A percentile compares a stretch with the other conserved stretches of the same genome.
Conservation (phyloP, 2,113 vertebrate genomes). For the Tragelaphus scriptus region DNA sequence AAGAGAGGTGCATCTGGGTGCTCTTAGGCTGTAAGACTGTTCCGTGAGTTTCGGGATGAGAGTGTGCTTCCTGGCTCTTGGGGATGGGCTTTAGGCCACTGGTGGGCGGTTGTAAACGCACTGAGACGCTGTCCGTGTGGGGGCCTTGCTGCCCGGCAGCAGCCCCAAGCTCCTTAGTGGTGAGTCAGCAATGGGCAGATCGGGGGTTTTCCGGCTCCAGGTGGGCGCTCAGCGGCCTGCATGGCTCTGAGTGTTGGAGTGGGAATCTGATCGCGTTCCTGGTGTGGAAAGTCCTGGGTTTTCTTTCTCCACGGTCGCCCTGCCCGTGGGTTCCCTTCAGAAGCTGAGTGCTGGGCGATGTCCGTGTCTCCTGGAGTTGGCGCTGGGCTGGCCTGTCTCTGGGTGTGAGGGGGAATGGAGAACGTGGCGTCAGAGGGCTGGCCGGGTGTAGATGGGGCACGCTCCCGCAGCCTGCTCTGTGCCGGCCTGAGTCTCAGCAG, state of each 20-base stretch:
- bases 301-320: neutral
- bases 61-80: neutral
- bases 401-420: neutral
- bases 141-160: neutral
- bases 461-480: rapidly evolving
- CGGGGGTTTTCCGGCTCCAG: neutral
- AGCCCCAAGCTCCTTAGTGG: rapidly evolving
- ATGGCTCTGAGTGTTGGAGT: neutral
- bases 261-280: neutral
- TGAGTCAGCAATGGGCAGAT: rapidly evolving
- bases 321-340: neutral
- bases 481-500: rapidly evolving
- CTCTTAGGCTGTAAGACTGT: neutral
- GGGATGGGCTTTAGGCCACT: neutral
- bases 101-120: neutral
- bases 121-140: neutral
- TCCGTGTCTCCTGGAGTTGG: neutral
- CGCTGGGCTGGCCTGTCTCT: rapidly evolving
- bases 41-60: rapidly evolving
- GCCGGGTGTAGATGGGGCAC: rapidly evolving
- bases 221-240: neutral
- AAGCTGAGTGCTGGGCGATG: rapidly evolving
- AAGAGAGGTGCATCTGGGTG: neutral
- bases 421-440: rapidly evolving
- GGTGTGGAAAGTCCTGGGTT: neutral